Evolutionary conservation across 1,140 invertebrate genomes (phyloP).

Genomic region (Micrasema longulum): DNA sequence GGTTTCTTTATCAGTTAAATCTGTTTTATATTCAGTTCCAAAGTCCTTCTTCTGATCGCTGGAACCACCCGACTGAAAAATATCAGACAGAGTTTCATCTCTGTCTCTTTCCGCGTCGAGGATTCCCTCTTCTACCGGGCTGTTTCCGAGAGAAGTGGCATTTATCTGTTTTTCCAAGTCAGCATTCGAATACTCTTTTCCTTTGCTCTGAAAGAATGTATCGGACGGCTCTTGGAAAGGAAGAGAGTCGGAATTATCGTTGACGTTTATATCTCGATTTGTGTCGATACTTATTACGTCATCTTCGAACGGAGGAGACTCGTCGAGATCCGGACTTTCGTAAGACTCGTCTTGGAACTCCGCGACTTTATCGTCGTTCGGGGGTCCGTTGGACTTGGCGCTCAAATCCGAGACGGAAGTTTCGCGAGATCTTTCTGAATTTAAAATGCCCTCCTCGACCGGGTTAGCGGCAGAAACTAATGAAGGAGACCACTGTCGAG

Average conservation of each 20-base stretch:
- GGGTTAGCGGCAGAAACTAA: constrained; percentile 37
- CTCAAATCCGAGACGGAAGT: constrained; percentile 31
- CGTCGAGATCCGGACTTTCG: constrained; percentile 39
- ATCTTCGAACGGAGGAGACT: constrained; percentile 45
- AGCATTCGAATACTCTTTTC: constrained; percentile 39
- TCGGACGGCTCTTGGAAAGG: constrained; percentile 50
- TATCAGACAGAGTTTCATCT: constrained; percentile 47
- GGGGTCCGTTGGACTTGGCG: constrained; percentile 13
- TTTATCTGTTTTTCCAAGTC: constrained; percentile 48
- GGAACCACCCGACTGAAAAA: constrained; percentile 30
- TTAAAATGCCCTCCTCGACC: constrained; percentile 31
- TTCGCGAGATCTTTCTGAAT: constrained; percentile 35
- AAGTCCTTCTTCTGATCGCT: constrained; percentile 41
- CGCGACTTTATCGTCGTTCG: constrained; percentile 2
- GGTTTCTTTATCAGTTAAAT: constrained; percentile 34
- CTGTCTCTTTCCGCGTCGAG: constrained; percentile 49
- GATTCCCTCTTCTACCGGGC: constrained; percentile 49
- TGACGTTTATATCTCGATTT: constrained; percentile 34
- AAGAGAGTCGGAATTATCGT: constrained; percentile 35
- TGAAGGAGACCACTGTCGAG: constrained; percentile 39
- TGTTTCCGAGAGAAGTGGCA: constrained; percentile 37
- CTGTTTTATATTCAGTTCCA: constrained; percentile 34
- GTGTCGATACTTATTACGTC: constrained; percentile 41
- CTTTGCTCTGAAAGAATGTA: constrained; percentile 39
- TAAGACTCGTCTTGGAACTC: constrained; percentile 41